These are phyloP conservation scores for Hydroisotoma schaefferi DNA, from an alignment of 2,888 invertebrate species.

Conservation along the genomic window DNA sequence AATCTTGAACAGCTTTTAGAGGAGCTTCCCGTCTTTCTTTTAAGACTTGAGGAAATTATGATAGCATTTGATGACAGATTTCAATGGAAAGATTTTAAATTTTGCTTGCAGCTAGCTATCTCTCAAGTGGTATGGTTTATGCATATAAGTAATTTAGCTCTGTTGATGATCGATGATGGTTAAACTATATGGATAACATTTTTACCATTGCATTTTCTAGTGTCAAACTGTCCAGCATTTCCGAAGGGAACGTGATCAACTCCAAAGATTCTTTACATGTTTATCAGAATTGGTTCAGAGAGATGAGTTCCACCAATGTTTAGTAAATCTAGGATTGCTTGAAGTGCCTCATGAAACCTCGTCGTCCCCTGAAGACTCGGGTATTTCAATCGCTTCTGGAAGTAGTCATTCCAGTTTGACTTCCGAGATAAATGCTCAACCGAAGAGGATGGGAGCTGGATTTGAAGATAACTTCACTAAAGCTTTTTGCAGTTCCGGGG, in stretches of 20 bases:
- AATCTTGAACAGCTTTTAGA: conserved; percentile 63
- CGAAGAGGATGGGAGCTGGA: too few species aligned
- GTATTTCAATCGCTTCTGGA: not conserved
- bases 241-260: conserved; percentile 53
- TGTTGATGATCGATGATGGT: not conserved
- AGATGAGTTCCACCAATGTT: conserved; percentile 61
- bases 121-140: conserved; percentile 62
- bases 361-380: too few species aligned
- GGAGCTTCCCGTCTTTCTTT: conserved; percentile 62
- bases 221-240: conserved; percentile 46
- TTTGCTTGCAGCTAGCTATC: conserved; percentile 62
- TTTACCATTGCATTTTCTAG: conserved; percentile 17
- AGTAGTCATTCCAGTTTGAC: not conserved
- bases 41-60: conserved; percentile 62
- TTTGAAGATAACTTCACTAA: too few species aligned
- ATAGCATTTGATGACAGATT: conserved; percentile 62
- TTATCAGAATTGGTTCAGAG: conserved; percentile 62
- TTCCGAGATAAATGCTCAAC: not conserved
- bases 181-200: not conserved
- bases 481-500: too few species aligned
- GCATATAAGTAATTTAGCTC: not conserved
- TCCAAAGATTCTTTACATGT: conserved; percentile 57
- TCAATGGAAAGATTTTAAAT: conserved; percentile 62
- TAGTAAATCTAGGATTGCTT: conserved; percentile 58
- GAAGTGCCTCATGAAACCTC: not conserved